Conservation (phyloP, 1,140 invertebrate species). For the Copidosoma floridanum region DNA sequence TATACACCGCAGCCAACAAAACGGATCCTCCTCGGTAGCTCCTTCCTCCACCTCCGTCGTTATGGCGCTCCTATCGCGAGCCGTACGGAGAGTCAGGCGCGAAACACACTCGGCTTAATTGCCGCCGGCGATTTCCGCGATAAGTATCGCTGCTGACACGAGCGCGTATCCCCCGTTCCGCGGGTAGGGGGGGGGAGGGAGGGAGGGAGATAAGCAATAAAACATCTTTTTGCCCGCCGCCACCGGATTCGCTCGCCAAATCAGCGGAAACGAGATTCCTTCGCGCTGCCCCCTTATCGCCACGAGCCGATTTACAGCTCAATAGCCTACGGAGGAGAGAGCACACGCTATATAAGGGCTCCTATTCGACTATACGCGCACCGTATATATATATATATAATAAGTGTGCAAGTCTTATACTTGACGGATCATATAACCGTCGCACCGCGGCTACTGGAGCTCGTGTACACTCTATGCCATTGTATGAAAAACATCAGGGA, state of each 20-base stretch:
- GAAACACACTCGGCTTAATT: slow-evolving; percentile 36
- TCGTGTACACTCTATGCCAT: no score
- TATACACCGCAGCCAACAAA: slow-evolving; percentile 28
- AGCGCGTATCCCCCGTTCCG: no score
- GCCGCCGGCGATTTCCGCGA: slow-evolving; percentile 33
- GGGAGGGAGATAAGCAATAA: slow-evolving; percentile 27
- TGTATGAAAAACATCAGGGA: no score
- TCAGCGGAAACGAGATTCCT: slow-evolving; percentile 29
- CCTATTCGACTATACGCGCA: no score
- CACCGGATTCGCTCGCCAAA: slow-evolving; percentile 19
- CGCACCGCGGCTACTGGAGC: no score
- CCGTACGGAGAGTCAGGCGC: no score
- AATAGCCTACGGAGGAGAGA: neutral
- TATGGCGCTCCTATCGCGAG: slow-evolving; percentile 26
- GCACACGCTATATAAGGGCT: slow-evolving; percentile 10
- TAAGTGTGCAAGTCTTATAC: no score
- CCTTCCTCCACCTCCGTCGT: slow-evolving; percentile 13
- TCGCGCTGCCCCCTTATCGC: slow-evolving; percentile 9
- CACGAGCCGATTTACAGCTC: slow-evolving; percentile 21
- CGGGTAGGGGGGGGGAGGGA: no score
- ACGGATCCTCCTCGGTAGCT: slow-evolving; percentile 22
- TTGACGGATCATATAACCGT: no score
- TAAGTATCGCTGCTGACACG: slow-evolving; percentile 26
- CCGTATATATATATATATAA: no score
- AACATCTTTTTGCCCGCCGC: slow-evolving; percentile 25